Conservation (phyloP, 2,797 vertebrate species). For the Hapalemur alaotrensis region DNA sequence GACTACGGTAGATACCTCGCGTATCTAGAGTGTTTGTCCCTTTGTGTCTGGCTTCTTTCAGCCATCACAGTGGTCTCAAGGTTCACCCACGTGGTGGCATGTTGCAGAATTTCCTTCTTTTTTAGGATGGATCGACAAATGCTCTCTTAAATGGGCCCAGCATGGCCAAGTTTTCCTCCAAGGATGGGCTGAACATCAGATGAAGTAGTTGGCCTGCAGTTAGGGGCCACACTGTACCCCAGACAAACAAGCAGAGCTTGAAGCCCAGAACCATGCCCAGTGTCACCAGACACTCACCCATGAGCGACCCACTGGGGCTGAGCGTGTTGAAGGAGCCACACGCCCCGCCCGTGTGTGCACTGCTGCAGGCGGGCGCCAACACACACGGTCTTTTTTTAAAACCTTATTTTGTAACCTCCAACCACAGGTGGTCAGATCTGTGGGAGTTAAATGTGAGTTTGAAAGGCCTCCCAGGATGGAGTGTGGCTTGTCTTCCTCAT, state of each 20-base stretch:
- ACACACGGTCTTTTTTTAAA: not conserved
- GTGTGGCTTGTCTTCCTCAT: not conserved
- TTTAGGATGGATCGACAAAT: not conserved
- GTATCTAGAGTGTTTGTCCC: not conserved
- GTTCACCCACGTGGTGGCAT: not conserved
- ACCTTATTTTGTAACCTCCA: not conserved
- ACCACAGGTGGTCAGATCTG: not conserved
- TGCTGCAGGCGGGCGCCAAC: not conserved
- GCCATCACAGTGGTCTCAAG: not conserved
- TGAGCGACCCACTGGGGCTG: not conserved
- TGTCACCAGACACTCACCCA: not conserved
- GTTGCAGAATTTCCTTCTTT: not conserved
- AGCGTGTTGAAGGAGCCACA: not conserved
- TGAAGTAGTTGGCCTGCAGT: not conserved
- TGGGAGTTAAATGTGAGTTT: not conserved
- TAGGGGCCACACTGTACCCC: too few species aligned
- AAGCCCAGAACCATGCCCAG: not conserved
- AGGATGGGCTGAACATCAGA: not conserved
- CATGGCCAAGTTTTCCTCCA: not conserved
- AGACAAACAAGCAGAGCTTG: not conserved
- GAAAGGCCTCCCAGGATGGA: not conserved
- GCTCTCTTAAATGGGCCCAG: not conserved
- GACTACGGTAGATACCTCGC: not conserved
- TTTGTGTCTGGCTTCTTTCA: not conserved
- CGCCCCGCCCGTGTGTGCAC: rapidly evolving